Conservation (phyloP, 2,888 invertebrate species). For the Chrysolina americana region DNA sequence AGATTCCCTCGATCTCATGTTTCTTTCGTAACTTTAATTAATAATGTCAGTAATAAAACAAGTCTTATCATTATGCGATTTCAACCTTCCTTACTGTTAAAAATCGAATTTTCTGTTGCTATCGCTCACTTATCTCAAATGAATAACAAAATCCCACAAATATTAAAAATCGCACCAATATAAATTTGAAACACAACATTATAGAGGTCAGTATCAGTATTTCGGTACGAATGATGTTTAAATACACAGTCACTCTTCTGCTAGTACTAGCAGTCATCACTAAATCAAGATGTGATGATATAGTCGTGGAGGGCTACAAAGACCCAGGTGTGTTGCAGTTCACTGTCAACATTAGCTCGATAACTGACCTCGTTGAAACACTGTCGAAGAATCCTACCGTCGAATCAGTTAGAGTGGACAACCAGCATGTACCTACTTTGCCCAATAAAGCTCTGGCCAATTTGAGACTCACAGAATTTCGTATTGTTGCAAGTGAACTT, state of each 20-base stretch:
- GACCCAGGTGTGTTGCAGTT: neutral
- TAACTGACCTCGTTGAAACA: neutral
- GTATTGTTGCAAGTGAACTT: neutral
- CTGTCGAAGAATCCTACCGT: neutral
- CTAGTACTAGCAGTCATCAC: neutral
- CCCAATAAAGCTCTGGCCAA: neutral
- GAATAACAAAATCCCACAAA: neutral
- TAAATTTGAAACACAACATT: neutral
- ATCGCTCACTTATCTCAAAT: neutral
- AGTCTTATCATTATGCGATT: neutral
- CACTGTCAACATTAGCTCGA: neutral
- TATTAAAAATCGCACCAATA: neutral
- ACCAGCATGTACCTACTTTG: neutral
- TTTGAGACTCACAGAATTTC: neutral
- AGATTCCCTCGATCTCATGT: no score
- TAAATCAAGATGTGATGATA: conserved; percentile 14
- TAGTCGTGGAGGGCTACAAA: conserved; percentile 16
- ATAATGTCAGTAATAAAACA: no score
- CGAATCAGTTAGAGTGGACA: neutral
- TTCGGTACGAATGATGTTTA: neutral
- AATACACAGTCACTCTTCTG: neutral
- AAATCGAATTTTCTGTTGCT: neutral
- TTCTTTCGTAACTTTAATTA: no score
- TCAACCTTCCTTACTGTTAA: no score
- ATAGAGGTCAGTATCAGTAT: neutral